phyloP scores from a whole-genome alignment of 2,113 vertebrate species.

The Archocentrus centrarchus region DNA sequence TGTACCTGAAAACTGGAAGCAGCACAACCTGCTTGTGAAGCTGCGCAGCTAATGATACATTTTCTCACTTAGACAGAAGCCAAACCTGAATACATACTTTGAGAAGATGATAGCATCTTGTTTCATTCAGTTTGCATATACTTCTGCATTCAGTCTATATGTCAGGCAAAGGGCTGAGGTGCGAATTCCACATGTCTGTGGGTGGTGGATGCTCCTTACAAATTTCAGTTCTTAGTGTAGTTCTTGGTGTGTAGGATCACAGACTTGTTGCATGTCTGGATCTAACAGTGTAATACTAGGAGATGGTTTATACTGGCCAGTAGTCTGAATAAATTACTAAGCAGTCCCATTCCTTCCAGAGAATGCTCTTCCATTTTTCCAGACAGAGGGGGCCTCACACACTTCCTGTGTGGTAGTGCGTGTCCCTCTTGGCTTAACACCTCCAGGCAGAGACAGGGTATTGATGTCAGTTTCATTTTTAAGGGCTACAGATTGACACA shows the following conservation, averaged over 20 bases:
- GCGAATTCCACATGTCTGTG: not conserved
- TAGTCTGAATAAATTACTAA: constrained; percentile 51
- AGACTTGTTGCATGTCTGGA: constrained; percentile 30
- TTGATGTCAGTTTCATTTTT: constrained; percentile 49
- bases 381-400: constrained; percentile 61
- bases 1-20: not conserved
- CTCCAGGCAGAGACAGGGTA: constrained; percentile 57
- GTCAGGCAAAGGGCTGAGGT: not conserved
- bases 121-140: not conserved
- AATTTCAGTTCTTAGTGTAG: not conserved
- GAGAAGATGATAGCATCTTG: not conserved
- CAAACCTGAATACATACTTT: not conserved
- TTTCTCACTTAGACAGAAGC: not conserved
- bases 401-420: constrained; percentile 54
- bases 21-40: not conserved
- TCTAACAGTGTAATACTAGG: constrained; percentile 4
- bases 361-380: constrained; percentile 51
- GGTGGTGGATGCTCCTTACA: not conserved
- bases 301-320: constrained; percentile 41
- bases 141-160: not conserved
- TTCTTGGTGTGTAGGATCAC: not conserved
- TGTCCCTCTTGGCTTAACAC: constrained; percentile 48
- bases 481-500: not conserved
- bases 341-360: constrained; percentile 24
- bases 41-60: not conserved